phyloP scores from a whole-genome alignment of 35 echinoderm and acorn worm species.

The Strongylocentrotus purpuratus region DNA sequence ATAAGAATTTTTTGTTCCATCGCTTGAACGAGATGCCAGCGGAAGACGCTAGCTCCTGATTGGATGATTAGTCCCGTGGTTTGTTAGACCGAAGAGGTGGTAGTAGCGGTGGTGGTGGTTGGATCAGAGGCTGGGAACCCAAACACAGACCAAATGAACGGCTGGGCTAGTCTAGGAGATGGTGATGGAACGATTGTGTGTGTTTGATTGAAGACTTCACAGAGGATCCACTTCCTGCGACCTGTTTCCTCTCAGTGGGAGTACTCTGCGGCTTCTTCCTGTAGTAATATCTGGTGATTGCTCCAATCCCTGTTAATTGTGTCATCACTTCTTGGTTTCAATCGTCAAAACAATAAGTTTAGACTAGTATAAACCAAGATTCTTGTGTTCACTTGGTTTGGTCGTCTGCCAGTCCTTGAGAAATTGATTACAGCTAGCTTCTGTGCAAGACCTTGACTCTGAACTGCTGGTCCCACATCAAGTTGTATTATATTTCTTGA shows the following conservation, averaged over 20 bases:
- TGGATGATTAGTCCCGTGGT: background rate
- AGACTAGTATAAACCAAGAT: background rate
- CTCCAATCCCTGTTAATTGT: background rate
- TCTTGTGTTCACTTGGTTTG: background rate
- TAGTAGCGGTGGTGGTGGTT: slow-evolving; percentile 19
- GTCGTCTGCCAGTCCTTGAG: background rate
- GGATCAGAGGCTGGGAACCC: background rate
- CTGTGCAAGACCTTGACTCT: background rate
- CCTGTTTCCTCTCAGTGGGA: background rate
- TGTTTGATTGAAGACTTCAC: background rate
- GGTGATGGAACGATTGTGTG: background rate
- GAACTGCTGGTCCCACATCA: background rate
- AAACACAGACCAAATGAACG: background rate
- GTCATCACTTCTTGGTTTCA: background rate
- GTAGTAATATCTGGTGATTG: background rate
- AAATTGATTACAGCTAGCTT: background rate
- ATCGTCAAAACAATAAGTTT: background rate
- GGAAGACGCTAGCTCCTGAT: background rate
- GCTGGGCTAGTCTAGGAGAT: background rate
- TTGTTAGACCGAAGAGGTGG: slow-evolving; percentile 40
- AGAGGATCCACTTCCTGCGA: background rate
- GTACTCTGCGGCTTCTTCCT: background rate
- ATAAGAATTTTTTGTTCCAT: background rate
- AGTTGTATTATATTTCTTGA: background rate
- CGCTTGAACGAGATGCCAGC: background rate